Percentiles rank a stretch among this genome's conserved stretches.
Conservation (phyloP, 2,797 vertebrate species). For the Chaenodraco wilsoni region DNA sequence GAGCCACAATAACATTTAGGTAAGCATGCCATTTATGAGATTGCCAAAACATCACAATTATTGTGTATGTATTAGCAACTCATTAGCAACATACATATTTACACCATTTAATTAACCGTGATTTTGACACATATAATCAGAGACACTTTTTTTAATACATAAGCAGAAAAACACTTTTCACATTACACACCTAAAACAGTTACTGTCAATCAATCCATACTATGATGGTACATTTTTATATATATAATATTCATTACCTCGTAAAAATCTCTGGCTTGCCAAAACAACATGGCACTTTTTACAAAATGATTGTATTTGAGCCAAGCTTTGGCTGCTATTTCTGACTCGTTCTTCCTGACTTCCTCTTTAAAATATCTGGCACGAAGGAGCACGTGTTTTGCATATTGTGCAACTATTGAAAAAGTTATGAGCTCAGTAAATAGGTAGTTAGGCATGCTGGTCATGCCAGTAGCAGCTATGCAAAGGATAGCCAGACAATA, state of each 20-base stretch:
- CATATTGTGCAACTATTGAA: slow-evolving; percentile 87
- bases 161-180: slow-evolving; percentile 32
- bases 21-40: slow-evolving; percentile 91
- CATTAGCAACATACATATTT: slow-evolving; percentile 59
- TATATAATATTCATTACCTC: slow-evolving; percentile 20
- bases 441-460: slow-evolving; percentile 89
- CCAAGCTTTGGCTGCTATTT: slow-evolving; percentile 20
- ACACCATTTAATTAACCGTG: slow-evolving; percentile 56
- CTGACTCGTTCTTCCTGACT: slow-evolving; percentile 32
- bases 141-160: slow-evolving; percentile 10
- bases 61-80: slow-evolving; percentile 56
- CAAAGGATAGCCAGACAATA: slow-evolving; percentile 95
- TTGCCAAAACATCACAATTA: slow-evolving; percentile 85
- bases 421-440: slow-evolving; percentile 89
- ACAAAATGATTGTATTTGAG: not conserved
- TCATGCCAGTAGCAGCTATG: slow-evolving; percentile 89
- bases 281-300: not conserved
- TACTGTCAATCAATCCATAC: not conserved
- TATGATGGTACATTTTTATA: slow-evolving; percentile 3
- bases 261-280: not conserved
- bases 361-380: slow-evolving; percentile 85
- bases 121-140: slow-evolving; percentile 37
- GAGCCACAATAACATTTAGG: slow-evolving; percentile 87
- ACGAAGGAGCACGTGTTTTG: slow-evolving; percentile 84
- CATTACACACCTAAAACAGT: not conserved